These are phyloP conservation scores for Salvator merianae DNA, from an alignment of 2,113 vertebrate genomes.

Conservation along the genomic window DNA sequence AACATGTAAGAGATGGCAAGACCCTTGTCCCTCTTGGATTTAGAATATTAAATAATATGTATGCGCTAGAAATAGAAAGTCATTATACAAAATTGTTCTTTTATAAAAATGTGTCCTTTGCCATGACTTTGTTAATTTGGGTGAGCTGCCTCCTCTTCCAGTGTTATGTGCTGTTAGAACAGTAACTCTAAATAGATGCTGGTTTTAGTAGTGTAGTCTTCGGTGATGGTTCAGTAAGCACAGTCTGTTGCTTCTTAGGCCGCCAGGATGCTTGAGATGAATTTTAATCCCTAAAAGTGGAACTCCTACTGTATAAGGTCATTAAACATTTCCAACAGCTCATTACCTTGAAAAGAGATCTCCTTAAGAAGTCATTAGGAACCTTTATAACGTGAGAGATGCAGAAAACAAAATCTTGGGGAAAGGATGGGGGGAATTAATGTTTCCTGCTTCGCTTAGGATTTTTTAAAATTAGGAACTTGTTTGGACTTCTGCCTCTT, in stretches of 20 bases:
- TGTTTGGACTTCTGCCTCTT: background rate
- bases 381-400: background rate
- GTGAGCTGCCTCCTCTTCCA: background rate
- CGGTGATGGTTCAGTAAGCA: background rate
- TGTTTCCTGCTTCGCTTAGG: background rate
- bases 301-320: slow-evolving; percentile 14
- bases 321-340: slow-evolving; percentile 32
- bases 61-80: background rate
- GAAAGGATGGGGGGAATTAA: background rate
- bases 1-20: background rate
- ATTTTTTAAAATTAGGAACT: background rate
- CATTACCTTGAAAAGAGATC: slow-evolving; percentile 26
- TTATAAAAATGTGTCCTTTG: background rate
- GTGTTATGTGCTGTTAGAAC: background rate
- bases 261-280: slow-evolving; percentile 13
- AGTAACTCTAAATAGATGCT: background rate
- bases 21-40: background rate
- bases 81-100: too few relatives aligned
- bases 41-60: background rate
- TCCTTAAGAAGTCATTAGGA: slow-evolving; percentile 15
- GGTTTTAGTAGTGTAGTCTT: background rate
- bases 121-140: background rate
- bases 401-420: background rate
- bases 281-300: slow-evolving; percentile 5
- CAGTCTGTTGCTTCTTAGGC: background rate